These are phyloP conservation scores for Actinia equina DNA, from an alignment of 64 coral and sea anemone species.

Conservation along the genomic window DNA sequence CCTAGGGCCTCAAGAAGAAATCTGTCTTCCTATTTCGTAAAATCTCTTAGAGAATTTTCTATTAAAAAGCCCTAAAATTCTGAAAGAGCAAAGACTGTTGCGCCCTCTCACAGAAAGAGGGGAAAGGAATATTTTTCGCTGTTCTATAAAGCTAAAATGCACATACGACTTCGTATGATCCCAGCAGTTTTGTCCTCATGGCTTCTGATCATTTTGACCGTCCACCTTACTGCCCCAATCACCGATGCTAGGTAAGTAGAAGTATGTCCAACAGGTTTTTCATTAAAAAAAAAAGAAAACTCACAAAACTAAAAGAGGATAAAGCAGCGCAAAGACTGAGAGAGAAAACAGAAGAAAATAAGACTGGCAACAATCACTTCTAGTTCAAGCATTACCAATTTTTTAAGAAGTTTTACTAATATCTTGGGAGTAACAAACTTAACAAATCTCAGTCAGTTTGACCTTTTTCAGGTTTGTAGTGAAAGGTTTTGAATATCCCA, in stretches of 20 bases:
- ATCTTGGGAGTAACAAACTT: neutral
- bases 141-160: neutral
- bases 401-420: neutral
- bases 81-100: neutral
- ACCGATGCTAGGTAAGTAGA: conserved; percentile 14
- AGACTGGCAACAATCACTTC: neutral
- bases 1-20: neutral
- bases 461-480: no score
- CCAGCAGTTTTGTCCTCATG: conserved; percentile 19
- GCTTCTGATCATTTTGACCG: conserved; percentile 19
- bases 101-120: neutral
- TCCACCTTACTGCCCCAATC: conserved; percentile 19
- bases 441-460: no score
- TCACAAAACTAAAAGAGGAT: neutral
- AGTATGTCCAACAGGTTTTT: no score
- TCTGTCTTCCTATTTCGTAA: neutral
- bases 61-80: neutral
- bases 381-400: neutral
- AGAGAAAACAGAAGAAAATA: neutral
- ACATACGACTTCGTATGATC: neutral
- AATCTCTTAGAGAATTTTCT: neutral
- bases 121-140: neutral
- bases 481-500: no score
- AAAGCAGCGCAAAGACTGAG: neutral
- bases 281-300: no score